Conservation (phyloP, 2,888 invertebrate genomes). For the Drosophila anomalipes region DNA sequence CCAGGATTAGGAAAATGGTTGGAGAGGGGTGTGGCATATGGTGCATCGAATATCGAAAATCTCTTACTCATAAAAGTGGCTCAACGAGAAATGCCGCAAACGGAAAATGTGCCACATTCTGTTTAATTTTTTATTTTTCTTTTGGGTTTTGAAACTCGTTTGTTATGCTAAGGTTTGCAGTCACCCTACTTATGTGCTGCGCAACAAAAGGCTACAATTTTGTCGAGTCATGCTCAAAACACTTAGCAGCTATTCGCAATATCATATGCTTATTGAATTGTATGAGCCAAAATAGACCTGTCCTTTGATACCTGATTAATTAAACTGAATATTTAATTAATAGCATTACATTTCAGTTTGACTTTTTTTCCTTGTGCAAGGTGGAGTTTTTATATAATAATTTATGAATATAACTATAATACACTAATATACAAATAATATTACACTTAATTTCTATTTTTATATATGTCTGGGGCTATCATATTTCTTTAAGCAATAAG, state of each 20-base stretch:
- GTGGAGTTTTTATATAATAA: not conserved
- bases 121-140: not conserved
- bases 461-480: not conserved
- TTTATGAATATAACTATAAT: not conserved
- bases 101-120: not conserved
- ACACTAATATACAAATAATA: not conserved
- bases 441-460: not conserved
- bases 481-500: not conserved
- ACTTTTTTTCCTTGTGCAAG: not conserved
- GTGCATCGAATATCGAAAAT: constrained; percentile 48
- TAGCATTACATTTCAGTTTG: not conserved
- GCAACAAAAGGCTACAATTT: not conserved
- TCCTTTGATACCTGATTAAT: not conserved
- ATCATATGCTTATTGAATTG: not conserved
- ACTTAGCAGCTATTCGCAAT: not conserved
- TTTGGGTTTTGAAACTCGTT: not conserved
- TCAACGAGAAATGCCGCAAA: constrained; percentile 4
- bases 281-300: not conserved
- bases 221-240: constrained; percentile 2
- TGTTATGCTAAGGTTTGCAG: constrained; percentile 1
- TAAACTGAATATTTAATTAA: not conserved
- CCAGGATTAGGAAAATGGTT: not conserved
- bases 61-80: constrained; percentile 29
- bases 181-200: not conserved
- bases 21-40: not conserved